Conservation (phyloP, 1,140 invertebrate genomes). For the Ridgeia piscesae region DNA sequence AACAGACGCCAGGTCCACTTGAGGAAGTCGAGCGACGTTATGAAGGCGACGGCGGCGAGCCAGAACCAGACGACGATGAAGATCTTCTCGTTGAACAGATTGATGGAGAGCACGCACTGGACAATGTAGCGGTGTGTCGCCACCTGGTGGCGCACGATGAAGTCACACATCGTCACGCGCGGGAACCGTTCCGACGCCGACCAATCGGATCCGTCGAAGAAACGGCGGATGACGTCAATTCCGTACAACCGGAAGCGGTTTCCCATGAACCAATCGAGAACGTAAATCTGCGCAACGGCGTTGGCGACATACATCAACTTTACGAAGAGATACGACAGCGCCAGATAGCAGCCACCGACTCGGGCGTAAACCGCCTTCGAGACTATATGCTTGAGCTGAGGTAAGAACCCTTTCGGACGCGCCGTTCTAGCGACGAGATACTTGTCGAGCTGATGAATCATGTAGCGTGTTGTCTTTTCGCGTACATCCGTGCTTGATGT, state of each 20-base stretch:
- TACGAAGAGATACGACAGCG: constrained; percentile 53
- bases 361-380: constrained; percentile 6
- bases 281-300: constrained; percentile 53
- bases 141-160: constrained; percentile 33
- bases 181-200: constrained; percentile 32
- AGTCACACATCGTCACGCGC: constrained; percentile 37
- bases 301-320: constrained; percentile 54
- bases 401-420: constrained; percentile 36
- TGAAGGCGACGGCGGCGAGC: constrained; percentile 43
- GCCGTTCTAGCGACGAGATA: not conserved
- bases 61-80: constrained; percentile 63
- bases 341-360: constrained; percentile 55
- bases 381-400: constrained; percentile 21
- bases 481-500: constrained; percentile 53
- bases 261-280: constrained; percentile 53
- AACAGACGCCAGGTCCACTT: constrained; percentile 47
- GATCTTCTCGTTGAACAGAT: constrained; percentile 48
- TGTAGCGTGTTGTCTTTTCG: constrained; percentile 47
- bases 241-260: constrained; percentile 51
- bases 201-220: constrained; percentile 30
- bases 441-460: constrained; percentile 44
- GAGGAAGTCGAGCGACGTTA: constrained; percentile 19
- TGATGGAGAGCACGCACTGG: constrained; percentile 39
- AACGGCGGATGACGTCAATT: constrained; percentile 41
- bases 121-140: constrained; percentile 38